Percentiles rank a stretch among this genome's conserved stretches.
These are phyloP conservation scores for Drosophila flavopinicola DNA, from an alignment of 2,888 invertebrate genomes.

Conservation along the genomic window DNA sequence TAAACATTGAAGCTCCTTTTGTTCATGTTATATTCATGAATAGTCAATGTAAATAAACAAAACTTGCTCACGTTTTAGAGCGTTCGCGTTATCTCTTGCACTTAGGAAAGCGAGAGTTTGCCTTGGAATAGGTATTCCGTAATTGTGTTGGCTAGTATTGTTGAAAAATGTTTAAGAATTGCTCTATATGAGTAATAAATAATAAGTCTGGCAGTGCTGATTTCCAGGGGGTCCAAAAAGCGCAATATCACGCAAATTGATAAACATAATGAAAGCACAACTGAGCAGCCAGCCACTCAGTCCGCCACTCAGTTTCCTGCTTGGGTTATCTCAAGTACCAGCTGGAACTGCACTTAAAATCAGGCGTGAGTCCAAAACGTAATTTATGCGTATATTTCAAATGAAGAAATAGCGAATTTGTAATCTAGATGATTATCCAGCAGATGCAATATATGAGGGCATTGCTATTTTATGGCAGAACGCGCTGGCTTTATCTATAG, in stretches of 20 bases:
- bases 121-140: not conserved
- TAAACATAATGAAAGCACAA: constrained; percentile 1
- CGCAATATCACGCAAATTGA: not conserved
- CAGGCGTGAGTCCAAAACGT: not conserved
- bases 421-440: constrained; percentile 4
- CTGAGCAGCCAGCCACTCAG: too few relatives aligned
- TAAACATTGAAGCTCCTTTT: too few relatives aligned
- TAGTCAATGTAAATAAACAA: too few relatives aligned
- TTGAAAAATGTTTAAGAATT: not conserved
- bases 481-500: constrained; percentile 23
- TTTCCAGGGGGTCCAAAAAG: constrained; percentile 1
- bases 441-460: constrained; percentile 55
- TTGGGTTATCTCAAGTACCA: constrained; percentile 3
- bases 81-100: too few relatives aligned
- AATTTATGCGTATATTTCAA: constrained; percentile 53
- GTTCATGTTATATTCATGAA: too few relatives aligned
- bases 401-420: not conserved
- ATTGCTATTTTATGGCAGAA: constrained; percentile 21
- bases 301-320: not conserved
- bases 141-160: not conserved
- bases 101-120: not conserved
- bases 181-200: constrained; percentile 4
- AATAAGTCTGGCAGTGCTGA: not conserved
- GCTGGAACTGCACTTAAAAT: constrained; percentile 3
- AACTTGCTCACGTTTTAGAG: too few relatives aligned